A percentile compares a stretch with the other conserved stretches of the same genome.
These are phyloP conservation scores for Griposia aprilina DNA, from an alignment of 2,888 invertebrate species.

Conservation along the genomic window DNA sequence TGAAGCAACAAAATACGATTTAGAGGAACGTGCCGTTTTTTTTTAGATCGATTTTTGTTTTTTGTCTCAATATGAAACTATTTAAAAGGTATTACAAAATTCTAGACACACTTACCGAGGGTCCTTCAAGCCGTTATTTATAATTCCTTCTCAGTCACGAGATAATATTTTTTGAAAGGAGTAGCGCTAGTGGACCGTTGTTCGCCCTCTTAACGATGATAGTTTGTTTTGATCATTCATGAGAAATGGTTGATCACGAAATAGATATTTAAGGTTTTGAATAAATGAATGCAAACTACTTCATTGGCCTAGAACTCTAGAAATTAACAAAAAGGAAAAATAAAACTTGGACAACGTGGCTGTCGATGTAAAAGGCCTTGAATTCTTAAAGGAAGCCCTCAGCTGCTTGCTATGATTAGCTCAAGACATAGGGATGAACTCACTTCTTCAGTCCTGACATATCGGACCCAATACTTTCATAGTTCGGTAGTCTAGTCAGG, in stretches of 20 bases:
- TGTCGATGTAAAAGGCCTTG: background rate
- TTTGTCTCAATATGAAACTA: no score
- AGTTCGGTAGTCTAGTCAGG: background rate
- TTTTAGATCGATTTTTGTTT: no score
- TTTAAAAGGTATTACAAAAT: no score
- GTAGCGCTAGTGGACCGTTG: no score
- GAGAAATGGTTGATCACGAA: background rate
- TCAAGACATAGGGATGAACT: background rate
- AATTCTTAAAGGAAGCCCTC: background rate
- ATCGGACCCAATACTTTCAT: background rate
- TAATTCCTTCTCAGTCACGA: no score
- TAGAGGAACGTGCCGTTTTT: no score
- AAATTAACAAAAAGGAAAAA: background rate
- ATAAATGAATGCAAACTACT: background rate
- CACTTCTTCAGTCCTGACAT: background rate
- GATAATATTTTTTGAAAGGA: no score
- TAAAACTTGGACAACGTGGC: background rate
- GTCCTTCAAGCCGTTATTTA: no score
- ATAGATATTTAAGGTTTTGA: background rate
- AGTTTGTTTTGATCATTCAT: constrained; percentile 31
- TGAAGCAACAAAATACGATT: no score
- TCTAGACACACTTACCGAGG: no score
- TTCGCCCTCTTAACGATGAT: constrained; percentile 21
- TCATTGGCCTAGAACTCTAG: background rate
- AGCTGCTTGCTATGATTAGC: background rate